phyloP scores from a whole-genome alignment of 2,113 vertebrate genomes.

The Sander lucioperca region DNA sequence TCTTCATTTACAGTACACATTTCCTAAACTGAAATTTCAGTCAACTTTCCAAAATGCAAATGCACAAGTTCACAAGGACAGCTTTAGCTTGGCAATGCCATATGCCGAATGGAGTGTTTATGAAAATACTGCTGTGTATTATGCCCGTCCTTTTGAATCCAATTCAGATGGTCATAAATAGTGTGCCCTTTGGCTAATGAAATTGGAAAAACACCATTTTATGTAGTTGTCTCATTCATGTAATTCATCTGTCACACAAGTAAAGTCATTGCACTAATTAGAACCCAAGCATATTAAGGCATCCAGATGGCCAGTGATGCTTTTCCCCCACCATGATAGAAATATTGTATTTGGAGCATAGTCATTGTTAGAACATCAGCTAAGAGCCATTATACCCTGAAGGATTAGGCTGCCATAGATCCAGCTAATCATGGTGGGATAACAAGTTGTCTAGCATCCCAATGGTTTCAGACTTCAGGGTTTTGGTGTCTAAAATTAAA shows the following conservation, averaged over 20 bases:
- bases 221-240: constrained; percentile 62
- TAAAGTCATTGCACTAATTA: constrained; percentile 77
- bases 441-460: constrained; percentile 65
- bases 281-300: constrained; percentile 66
- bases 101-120: constrained; percentile 65
- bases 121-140: constrained; percentile 43
- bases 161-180: constrained; percentile 62
- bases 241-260: constrained; percentile 73
- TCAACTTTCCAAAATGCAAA: constrained; percentile 34
- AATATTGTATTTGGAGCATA: constrained; percentile 75
- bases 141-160: constrained; percentile 57
- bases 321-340: constrained; percentile 44
- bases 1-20: constrained; percentile 18
- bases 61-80: constrained; percentile 64
- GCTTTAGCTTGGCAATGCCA: constrained; percentile 38
- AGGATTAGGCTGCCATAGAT: constrained; percentile 77
- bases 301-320: constrained; percentile 75
- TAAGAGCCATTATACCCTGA: constrained; percentile 76
- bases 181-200: constrained; percentile 63
- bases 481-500: constrained; percentile 66
- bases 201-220: constrained; percentile 61
- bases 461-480: constrained; percentile 36
- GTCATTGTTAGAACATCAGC: constrained; percentile 76
- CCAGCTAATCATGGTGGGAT: constrained; percentile 75
- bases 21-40: constrained; percentile 26